Percentiles rank a stretch among this genome's conserved stretches.
Evolutionary conservation across 92 coral and sea anemone species (phyloP).

Genomic region (Ricordea florida): DNA sequence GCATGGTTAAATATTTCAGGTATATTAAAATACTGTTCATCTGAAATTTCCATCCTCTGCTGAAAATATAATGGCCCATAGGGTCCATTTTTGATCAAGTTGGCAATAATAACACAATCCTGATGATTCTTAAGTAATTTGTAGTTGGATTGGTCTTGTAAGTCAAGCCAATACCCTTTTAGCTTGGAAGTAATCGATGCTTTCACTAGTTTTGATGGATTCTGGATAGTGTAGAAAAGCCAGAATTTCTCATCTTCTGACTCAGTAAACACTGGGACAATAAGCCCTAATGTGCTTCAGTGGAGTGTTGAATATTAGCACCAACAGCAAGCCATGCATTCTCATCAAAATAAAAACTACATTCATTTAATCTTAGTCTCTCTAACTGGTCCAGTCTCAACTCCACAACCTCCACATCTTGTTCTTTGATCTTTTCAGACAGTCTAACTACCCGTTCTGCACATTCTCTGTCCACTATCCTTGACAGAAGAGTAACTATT

Average conservation of each 20-base stretch:
- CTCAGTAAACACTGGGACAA: slow-evolving; percentile 57
- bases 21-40: slow-evolving; percentile 25
- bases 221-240: slow-evolving; percentile 67
- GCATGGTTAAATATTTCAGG: slow-evolving; percentile 34
- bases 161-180: slow-evolving; percentile 51
- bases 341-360: slow-evolving; percentile 25
- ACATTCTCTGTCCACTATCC: slow-evolving; percentile 28
- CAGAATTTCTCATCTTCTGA: slow-evolving; percentile 52
- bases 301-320: slow-evolving; percentile 25
- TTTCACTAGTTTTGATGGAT: slow-evolving; percentile 22
- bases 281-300: slow-evolving; percentile 50
- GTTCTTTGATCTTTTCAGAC: slow-evolving; percentile 37
- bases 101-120: slow-evolving; percentile 42
- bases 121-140: slow-evolving; percentile 22
- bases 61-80: slow-evolving; percentile 50
- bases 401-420: slow-evolving; percentile 55
- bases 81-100: slow-evolving; percentile 55
- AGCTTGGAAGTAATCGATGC: slow-evolving; percentile 1
- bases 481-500: slow-evolving; percentile 23
- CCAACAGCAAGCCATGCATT: slow-evolving; percentile 67
- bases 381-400: slow-evolving; percentile 31
- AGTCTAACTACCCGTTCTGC: slow-evolving; percentile 44
- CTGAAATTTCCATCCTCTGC: slow-evolving; percentile 22
- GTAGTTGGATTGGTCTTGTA: slow-evolving; percentile 3
- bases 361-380: slow-evolving; percentile 39